These are phyloP conservation scores for Bubo scandiacus DNA, from an alignment of 2,113 vertebrate species.

Conservation along the genomic window DNA sequence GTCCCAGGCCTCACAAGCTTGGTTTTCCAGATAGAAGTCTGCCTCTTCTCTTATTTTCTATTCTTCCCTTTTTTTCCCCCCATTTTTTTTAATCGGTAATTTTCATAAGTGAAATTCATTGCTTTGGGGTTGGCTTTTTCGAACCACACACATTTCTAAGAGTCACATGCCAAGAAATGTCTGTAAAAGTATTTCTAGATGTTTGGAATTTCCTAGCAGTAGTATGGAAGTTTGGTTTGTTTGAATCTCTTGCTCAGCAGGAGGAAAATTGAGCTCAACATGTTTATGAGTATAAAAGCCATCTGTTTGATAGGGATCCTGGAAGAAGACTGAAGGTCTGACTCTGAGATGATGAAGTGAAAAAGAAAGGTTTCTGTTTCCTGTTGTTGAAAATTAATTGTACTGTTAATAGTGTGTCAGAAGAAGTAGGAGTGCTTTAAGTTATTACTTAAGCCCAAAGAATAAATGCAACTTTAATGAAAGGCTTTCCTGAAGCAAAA, in stretches of 20 bases:
- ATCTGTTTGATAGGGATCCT: conserved; percentile 63
- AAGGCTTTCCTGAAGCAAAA: conserved; percentile 19
- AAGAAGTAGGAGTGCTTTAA: neutral
- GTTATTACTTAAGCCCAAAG: conserved; percentile 26
- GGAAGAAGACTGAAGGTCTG: conserved; percentile 45
- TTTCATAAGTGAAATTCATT: conserved; percentile 22
- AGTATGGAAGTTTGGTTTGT: conserved; percentile 57
- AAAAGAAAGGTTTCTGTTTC: conserved; percentile 51
- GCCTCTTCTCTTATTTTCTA: conserved; percentile 2
- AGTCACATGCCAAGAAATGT: conserved; percentile 49
- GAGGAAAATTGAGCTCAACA: conserved; percentile 62
- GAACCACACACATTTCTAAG: conserved; percentile 45
- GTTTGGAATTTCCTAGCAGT: conserved; percentile 67
- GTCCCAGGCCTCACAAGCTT: neutral
- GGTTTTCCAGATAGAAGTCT: neutral
- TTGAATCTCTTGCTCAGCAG: conserved; percentile 50
- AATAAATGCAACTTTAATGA: conserved; percentile 12
- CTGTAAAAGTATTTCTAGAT: conserved; percentile 64
- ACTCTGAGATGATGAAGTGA: conserved; percentile 58
- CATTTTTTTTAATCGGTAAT: neutral
- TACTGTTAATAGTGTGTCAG: conserved; percentile 53
- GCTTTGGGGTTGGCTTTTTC: neutral
- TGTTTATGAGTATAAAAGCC: conserved; percentile 66
- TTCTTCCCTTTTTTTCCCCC: neutral
- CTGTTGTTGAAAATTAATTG: conserved; percentile 56